A percentile compares a stretch with the other conserved stretches of the same genome.
phyloP scores from a whole-genome alignment of 2,797 vertebrate genomes.

The Sebastolobus alascanus region DNA sequence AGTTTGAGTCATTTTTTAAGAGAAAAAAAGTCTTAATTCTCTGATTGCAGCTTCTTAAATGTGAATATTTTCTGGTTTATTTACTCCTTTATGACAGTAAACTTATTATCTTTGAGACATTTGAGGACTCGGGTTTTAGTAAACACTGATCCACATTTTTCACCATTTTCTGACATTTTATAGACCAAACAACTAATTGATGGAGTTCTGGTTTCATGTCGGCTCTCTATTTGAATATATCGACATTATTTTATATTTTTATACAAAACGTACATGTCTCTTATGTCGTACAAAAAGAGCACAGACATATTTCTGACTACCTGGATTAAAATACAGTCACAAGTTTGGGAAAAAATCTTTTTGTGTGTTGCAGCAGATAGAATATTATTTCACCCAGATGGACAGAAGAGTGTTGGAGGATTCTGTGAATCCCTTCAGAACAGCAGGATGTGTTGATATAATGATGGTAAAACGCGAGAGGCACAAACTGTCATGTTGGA shows the following conservation, averaged over 20 bases:
- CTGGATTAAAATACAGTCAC: neutral
- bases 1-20: too few relatives aligned
- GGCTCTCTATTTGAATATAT: neutral
- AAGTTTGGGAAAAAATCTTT: neutral
- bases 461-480: neutral
- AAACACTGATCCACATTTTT: too few relatives aligned
- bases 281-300: neutral
- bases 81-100: too few relatives aligned
- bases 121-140: too few relatives aligned
- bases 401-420: neutral
- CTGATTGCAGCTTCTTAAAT: too few relatives aligned
- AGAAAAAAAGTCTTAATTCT: too few relatives aligned
- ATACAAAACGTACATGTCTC: neutral
- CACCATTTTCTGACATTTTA: too few relatives aligned
- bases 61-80: too few relatives aligned
- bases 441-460: neutral
- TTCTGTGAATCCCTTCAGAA: neutral
- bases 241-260: conserved; percentile 2
- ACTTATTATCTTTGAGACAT: too few relatives aligned
- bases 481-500: neutral
- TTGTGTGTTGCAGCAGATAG: neutral
- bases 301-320: neutral
- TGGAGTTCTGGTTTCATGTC: too few relatives aligned
- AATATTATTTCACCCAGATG: neutral
- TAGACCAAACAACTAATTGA: too few relatives aligned